A percentile compares a stretch with the other conserved stretches of the same genome.
phyloP scores from a whole-genome alignment of 64 coral and sea anemone genomes.

The Porites australiensis region DNA sequence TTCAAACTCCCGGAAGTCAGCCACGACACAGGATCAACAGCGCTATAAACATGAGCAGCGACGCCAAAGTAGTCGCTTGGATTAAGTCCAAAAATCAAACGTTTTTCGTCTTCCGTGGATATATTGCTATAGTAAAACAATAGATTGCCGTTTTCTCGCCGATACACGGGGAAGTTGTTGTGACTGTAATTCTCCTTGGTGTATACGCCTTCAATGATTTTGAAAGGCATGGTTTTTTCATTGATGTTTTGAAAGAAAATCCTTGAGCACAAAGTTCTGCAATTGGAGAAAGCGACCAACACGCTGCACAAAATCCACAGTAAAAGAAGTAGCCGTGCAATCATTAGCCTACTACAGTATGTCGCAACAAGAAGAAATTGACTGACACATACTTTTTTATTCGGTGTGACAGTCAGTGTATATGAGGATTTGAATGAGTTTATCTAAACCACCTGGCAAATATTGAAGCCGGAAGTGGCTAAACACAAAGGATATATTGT shows the following conservation, averaged over 20 bases:
- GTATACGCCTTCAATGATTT: conserved; percentile 85
- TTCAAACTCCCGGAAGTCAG: conserved; percentile 55
- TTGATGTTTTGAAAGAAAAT: conserved; percentile 88
- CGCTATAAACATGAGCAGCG: not conserved
- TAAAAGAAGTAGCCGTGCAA: not conserved
- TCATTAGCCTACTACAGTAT: too few species aligned
- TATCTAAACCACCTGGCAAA: too few species aligned
- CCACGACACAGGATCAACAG: conserved; percentile 38
- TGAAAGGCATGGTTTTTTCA: conserved; percentile 69
- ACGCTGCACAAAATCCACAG: not conserved
- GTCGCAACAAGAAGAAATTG: not conserved
- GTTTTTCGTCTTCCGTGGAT: not conserved
- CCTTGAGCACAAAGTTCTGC: conserved; percentile 50
- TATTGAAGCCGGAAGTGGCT: too few species aligned
- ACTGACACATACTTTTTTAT: too few species aligned
- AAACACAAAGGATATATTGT: too few species aligned
- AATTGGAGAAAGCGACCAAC: not conserved
- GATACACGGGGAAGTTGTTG: conserved; percentile 81
- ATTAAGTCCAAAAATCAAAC: conserved; percentile 60
- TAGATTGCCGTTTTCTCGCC: conserved; percentile 58
- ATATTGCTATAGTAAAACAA: conserved; percentile 30
- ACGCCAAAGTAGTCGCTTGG: conserved; percentile 64
- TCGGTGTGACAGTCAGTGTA: too few species aligned
- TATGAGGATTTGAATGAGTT: too few species aligned
- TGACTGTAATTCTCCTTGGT: conserved; percentile 62